phyloP scores from a whole-genome alignment of 2,888 invertebrate genomes.

The Euplagia quadripunctaria region DNA sequence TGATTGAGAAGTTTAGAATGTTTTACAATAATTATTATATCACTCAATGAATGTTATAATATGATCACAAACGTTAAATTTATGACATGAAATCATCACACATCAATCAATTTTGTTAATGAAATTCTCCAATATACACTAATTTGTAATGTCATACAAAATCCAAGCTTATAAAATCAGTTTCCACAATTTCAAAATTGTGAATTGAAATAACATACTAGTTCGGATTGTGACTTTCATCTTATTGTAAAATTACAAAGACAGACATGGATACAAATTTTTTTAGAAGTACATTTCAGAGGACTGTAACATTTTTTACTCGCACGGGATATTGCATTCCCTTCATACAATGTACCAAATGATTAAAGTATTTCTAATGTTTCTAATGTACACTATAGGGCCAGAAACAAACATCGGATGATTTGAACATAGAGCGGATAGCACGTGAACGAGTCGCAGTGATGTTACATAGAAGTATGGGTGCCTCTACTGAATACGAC shows the following conservation, averaged over 20 bases:
- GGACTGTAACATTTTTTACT: no score
- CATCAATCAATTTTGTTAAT: not conserved
- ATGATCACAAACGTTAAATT: no score
- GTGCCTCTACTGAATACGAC: conserved; percentile 63
- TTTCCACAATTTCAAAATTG: not conserved
- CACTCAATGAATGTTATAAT: no score
- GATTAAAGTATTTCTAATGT: not conserved
- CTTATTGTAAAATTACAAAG: no score
- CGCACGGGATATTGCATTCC: no score
- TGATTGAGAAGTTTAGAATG: no score
- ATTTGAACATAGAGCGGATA: conserved; percentile 65
- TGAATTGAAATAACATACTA: not conserved
- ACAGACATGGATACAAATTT: no score
- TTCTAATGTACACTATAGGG: conserved; percentile 33
- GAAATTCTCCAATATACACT: not conserved
- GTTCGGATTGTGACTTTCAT: not conserved
- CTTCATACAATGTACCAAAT: not conserved
- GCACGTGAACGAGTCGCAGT: conserved; percentile 73
- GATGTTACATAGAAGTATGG: conserved; percentile 69
- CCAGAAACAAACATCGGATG: conserved; percentile 60
- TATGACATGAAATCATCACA: no score
- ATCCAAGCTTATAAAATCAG: no score
- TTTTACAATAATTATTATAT: not conserved
- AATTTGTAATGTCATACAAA: not conserved
- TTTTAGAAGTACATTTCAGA: no score